Base-by-base conservation (phyloP, 2,797 vertebrate genomes). In the Dermochelys coriacea region DNA sequence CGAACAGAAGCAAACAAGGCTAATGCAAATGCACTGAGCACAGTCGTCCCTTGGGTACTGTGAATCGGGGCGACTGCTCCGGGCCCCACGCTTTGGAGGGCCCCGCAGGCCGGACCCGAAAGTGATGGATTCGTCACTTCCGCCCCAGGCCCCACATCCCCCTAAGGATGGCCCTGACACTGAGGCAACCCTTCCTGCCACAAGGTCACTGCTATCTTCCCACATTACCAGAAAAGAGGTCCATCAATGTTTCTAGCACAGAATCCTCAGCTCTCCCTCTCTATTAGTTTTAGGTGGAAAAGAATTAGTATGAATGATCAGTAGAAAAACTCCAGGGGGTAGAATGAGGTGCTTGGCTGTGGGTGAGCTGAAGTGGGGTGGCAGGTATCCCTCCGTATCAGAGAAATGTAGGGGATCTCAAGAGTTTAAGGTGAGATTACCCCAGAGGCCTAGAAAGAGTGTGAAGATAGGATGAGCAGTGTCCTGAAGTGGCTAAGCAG, bases 301-400 rank as follows among this genome's bases (percentile, higher is more conserved):
- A 45, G 25, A 75, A 75, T 25, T 45, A 68, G 18, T n/a, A 68
- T 5, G 14, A 47, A 75, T 4, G 11, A 45, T 45, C 41, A 27
- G 23, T 5, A 9, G 71, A 75, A 75, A 75, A 75, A 23, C 25
- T 45, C 71, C 10, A 45, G 71, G n/a, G 16, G 14, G 34, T 37
- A 68, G 34, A 37, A 12, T n/a, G n/a, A 37, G 41, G 23, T 47
- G 6, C 12, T 75, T 75, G 23, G 9, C 41, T 45, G 71, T 47
- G 41, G 12, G 37, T 27, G 21, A 75, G 12, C 41, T 75, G 71
- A 47, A 47, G n/a, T 81, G 16, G 93, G 55, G 29, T 18, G 7
- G 27, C 61, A 50, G 0, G 0, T 50, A 68, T n/a, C 34, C 34
- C 61, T 37, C 5, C 21, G 61, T 68, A 19, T 68, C 34, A 68